phyloP scores from a whole-genome alignment of 2,113 vertebrate species.

The Dendropsophus ebraccatus region DNA sequence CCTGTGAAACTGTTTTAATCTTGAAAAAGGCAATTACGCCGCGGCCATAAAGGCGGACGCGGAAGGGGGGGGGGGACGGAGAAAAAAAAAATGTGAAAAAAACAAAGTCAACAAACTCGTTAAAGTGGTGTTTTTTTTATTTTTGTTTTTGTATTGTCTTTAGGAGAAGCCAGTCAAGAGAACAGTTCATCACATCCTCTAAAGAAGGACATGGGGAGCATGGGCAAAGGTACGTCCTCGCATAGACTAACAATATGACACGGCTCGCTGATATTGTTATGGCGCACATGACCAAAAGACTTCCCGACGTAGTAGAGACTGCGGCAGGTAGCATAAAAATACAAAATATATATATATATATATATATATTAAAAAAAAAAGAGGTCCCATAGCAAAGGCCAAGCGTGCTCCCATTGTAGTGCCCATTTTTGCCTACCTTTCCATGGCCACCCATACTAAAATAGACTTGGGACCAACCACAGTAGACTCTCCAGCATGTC shows the following conservation, averaged over 20 bases:
- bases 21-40: constrained; percentile 54
- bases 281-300: neutral
- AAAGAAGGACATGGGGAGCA: constrained; percentile 95
- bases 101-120: constrained; percentile 39
- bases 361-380: neutral
- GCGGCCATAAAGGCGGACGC: constrained; percentile 26
- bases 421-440: no score
- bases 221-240: constrained; percentile 91
- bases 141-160: neutral
- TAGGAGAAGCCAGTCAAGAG: constrained; percentile 88
- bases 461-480: no score
- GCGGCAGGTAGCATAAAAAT: no score
- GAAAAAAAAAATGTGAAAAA: neutral
- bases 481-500: no score
- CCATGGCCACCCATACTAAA: no score
- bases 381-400: neutral
- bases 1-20: constrained; percentile 47
- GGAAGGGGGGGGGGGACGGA: no score
- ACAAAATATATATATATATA: no score
- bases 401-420: no score
- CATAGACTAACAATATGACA: neutral
- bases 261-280: no score
- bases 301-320: neutral
- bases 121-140: constrained; percentile 26
- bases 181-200: constrained; percentile 83